Conservation (phyloP, 2,888 invertebrate species). For the Hyalella azteca region DNA sequence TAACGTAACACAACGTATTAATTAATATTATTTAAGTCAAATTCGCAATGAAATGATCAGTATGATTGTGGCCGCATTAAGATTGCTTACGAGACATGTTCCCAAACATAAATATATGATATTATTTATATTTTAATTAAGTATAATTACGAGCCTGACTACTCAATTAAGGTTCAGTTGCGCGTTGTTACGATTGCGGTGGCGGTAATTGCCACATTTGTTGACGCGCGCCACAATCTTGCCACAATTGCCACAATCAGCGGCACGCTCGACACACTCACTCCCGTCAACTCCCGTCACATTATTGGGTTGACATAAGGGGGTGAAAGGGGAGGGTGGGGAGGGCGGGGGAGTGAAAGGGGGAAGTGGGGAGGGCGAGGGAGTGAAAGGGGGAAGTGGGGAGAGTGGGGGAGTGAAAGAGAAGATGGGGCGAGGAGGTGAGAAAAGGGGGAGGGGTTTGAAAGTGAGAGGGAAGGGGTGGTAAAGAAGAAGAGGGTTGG, state of each 20-base stretch:
- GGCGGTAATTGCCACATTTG: not conserved
- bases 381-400: not conserved
- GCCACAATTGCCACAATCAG: not conserved
- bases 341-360: not conserved
- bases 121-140: not conserved
- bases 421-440: not conserved
- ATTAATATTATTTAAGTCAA: too few relatives aligned
- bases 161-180: not conserved
- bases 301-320: not conserved
- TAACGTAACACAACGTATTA: too few relatives aligned
- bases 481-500: not conserved
- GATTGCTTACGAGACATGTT: too few relatives aligned
- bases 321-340: too few relatives aligned
- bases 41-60: too few relatives aligned
- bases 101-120: too few relatives aligned
- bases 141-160: not conserved
- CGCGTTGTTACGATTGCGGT: not conserved
- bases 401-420: not conserved
- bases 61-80: too few relatives aligned
- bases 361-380: not conserved
- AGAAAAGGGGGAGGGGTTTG: not conserved
- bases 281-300: not conserved
- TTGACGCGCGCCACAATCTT: not conserved
- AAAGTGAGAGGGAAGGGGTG: not conserved
- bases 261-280: not conserved